These are phyloP conservation scores for Lampris megalopsis DNA, from an alignment of 2,113 vertebrate species.

Conservation along the genomic window DNA sequence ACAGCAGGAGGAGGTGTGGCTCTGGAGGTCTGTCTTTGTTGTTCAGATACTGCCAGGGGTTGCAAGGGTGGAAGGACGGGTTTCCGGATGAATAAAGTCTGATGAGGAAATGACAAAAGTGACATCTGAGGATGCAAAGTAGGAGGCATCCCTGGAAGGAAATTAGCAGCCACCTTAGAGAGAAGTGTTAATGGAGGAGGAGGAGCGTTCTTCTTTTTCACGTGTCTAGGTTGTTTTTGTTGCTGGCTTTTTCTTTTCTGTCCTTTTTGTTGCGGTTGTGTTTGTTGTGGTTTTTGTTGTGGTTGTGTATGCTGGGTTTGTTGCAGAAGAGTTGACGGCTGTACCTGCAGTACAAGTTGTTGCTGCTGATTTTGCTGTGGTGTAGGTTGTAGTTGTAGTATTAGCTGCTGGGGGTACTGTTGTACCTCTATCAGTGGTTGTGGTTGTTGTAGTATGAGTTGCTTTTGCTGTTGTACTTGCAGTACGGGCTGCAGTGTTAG, in stretches of 20 bases:
- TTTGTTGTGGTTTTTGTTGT: too few relatives aligned
- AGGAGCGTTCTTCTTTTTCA: background rate
- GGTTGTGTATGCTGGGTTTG: too few relatives aligned
- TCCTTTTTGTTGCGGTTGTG: too few relatives aligned
- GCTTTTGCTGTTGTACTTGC: background rate
- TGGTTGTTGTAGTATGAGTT: background rate
- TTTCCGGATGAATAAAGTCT: background rate
- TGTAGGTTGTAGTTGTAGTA: background rate
- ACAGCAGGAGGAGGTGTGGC: background rate
- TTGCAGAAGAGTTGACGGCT: too few relatives aligned
- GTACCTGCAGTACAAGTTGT: too few relatives aligned
- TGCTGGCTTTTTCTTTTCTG: background rate
- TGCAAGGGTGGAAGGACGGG: background rate
- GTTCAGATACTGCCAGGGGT: background rate
- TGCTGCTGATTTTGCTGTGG: background rate
- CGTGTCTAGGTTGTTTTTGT: background rate
- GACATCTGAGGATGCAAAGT: conserved; percentile 1
- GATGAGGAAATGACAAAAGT: background rate
- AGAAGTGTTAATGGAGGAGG: conserved; percentile 63
- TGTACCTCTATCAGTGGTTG: background rate
- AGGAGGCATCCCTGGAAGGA: conserved; percentile 2
- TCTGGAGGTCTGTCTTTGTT: background rate
- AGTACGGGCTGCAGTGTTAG: background rate
- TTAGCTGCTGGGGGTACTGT: background rate
- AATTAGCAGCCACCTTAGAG: conserved; percentile 29